Conservation (phyloP, 2,113 vertebrate genomes). For the Nesogale talazaci region DNA sequence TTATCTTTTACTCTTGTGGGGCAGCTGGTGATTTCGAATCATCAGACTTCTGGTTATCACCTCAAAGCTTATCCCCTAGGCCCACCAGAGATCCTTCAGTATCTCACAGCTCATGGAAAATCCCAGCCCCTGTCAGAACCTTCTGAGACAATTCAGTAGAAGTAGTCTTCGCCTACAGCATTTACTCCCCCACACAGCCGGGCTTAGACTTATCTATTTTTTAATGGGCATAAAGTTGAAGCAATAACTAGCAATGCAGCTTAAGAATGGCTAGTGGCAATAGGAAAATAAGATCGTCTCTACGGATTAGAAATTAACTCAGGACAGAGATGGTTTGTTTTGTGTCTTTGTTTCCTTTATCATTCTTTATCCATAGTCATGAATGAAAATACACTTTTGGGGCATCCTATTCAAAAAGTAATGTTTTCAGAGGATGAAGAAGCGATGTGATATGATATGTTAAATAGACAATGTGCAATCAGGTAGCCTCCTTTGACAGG, state of each 20-base stretch:
- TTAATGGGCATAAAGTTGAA: constrained; percentile 21
- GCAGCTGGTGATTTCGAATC: no score
- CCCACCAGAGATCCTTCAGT: no score
- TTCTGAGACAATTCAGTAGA: not conserved
- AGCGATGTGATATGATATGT: not conserved
- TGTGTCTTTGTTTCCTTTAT: not conserved
- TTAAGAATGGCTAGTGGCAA: not conserved
- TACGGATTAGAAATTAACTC: not conserved
- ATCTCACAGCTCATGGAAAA: not conserved
- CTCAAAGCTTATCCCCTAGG: no score
- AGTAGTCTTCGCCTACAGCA: not conserved
- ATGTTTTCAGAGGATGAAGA: not conserved
- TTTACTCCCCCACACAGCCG: not conserved
- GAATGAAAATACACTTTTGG: not conserved
- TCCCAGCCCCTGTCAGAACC: not conserved
- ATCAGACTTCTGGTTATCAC: no score
- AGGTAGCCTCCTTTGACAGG: not conserved
- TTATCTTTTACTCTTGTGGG: no score
- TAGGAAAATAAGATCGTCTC: not conserved
- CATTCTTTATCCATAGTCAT: not conserved
- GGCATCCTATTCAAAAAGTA: not conserved
- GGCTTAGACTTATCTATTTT: constrained; percentile 22
- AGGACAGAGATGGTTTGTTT: not conserved
- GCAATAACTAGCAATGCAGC: not conserved
- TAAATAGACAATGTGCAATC: not conserved